Conservation (phyloP, 1,140 invertebrate species). For the Mizuhopecten yessoensis region DNA sequence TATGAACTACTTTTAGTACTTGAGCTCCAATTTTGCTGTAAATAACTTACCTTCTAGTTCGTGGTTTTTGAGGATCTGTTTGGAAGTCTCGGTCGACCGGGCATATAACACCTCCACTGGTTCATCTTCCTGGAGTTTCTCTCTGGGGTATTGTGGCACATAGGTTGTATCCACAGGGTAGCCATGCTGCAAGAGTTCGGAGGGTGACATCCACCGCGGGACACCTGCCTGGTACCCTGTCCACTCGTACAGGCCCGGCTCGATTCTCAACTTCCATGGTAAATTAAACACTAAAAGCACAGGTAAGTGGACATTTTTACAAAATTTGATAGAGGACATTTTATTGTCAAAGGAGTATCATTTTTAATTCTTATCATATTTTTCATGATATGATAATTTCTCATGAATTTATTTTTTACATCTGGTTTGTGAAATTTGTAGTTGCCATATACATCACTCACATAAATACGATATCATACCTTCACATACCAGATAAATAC, state of each 20-base stretch:
- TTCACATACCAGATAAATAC: too few species aligned
- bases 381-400: too few species aligned
- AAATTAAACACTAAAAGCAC: slow-evolving; percentile 80
- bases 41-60: slow-evolving; percentile 64
- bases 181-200: slow-evolving; percentile 89
- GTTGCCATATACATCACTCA: too few species aligned
- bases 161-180: slow-evolving; percentile 89
- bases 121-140: slow-evolving; percentile 83
- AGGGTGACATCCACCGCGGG: slow-evolving; percentile 90
- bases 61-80: slow-evolving; percentile 79
- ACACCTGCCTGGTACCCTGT: slow-evolving; percentile 88
- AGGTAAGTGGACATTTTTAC: not conserved
- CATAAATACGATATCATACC: too few species aligned
- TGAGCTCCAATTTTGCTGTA: too few species aligned
- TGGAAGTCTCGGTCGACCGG: slow-evolving; percentile 82
- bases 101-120: slow-evolving; percentile 89
- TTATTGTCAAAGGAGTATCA: too few species aligned
- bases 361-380: too few species aligned
- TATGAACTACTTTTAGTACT: too few species aligned
- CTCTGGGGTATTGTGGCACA: slow-evolving; percentile 86
- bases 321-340: too few species aligned
- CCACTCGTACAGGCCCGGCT: slow-evolving; percentile 96
- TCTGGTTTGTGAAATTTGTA: too few species aligned
- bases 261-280: slow-evolving; percentile 88
- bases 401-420: too few species aligned